phyloP scores from a whole-genome alignment of 2,888 invertebrate genomes.

The Endotricha flammealis region DNA sequence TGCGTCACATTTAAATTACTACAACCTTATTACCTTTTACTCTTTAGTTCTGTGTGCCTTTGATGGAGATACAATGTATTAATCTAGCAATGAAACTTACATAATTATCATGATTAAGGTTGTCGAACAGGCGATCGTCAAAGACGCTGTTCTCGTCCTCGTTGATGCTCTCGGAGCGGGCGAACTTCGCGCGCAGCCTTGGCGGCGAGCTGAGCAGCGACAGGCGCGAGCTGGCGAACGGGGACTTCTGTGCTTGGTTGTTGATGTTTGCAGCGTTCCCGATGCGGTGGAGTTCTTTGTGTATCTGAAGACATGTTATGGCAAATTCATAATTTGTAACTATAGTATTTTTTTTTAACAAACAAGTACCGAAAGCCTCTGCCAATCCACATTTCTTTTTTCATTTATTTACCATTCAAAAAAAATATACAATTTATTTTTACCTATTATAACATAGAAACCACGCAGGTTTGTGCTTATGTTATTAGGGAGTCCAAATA shows the following conservation, averaged over 20 bases:
- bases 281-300: constrained; percentile 84
- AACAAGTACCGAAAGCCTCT: no score
- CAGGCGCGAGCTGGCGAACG: constrained; percentile 15
- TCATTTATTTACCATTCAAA: no score
- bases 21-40: no score
- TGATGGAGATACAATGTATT: neutral
- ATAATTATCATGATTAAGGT: constrained; percentile 32
- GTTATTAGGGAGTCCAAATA: no score
- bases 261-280: no score
- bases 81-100: constrained; percentile 24
- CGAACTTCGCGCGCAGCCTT: constrained; percentile 25
- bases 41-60: constrained; percentile 44
- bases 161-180: constrained; percentile 51
- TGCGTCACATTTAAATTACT: no score
- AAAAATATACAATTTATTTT: no score
- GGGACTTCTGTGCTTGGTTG: constrained; percentile 26
- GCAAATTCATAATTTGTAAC: no score
- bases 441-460: no score
- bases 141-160: constrained; percentile 50
- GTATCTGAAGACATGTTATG: constrained; percentile 64
- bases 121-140: constrained; percentile 43
- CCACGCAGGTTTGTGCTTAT: no score
- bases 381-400: no score
- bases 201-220: constrained; percentile 16
- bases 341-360: no score